Percentiles rank a stretch among this genome's conserved stretches.
phyloP scores from a whole-genome alignment of 2,888 invertebrate species.

The Drosophila siamana region DNA sequence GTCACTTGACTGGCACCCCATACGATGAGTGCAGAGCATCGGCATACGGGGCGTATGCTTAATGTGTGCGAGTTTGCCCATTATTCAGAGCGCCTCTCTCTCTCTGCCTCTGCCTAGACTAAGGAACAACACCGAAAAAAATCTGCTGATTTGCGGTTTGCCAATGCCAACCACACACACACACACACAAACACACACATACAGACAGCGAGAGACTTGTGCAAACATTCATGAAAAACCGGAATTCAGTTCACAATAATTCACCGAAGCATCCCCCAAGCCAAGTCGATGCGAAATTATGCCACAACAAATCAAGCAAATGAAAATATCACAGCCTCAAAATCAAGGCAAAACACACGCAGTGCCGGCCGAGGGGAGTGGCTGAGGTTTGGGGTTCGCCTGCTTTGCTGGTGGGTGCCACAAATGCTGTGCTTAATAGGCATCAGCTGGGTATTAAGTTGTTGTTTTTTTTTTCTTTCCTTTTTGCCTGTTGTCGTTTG shows the following conservation, averaged over 20 bases:
- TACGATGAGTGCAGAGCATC: background rate
- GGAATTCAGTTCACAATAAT: slow-evolving; percentile 56
- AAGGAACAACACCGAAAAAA: slow-evolving; percentile 28
- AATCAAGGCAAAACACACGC: slow-evolving; percentile 72
- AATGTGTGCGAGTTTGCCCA: slow-evolving; percentile 61
- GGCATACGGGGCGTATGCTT: slow-evolving; percentile 64
- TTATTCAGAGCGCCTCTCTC: slow-evolving; percentile 63
- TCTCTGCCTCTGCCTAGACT: slow-evolving; percentile 16
- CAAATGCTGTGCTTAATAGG: slow-evolving; percentile 82
- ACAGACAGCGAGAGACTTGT: slow-evolving; percentile 6
- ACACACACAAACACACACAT: slow-evolving; percentile 14
- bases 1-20: slow-evolving; percentile 58
- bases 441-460: slow-evolving; percentile 82
- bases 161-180: slow-evolving; percentile 47
- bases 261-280: slow-evolving; percentile 41
- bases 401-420: slow-evolving; percentile 47
- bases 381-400: background rate
- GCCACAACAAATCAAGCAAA: slow-evolving; percentile 81
- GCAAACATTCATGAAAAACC: slow-evolving; percentile 3
- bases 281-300: slow-evolving; percentile 66
- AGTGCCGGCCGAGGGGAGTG: slow-evolving; percentile 24
- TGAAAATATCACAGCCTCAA: slow-evolving; percentile 77
- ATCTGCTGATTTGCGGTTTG: slow-evolving; percentile 77
- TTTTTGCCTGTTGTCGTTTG: slow-evolving; percentile 29
- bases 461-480: slow-evolving; percentile 59